phyloP scores from a whole-genome alignment of 2,888 invertebrate species.

The Tipula helvola region DNA sequence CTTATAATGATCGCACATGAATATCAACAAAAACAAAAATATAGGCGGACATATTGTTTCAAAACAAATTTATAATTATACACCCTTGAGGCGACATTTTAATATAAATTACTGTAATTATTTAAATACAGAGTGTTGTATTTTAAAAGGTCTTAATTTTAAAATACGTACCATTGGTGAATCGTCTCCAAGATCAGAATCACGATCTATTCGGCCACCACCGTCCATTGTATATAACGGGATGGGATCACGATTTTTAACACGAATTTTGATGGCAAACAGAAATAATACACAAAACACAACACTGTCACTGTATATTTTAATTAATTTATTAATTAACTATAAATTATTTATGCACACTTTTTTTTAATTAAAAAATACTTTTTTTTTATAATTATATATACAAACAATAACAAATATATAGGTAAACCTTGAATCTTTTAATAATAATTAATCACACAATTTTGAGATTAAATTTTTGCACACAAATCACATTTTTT shows the following conservation, averaged over 20 bases:
- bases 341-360: neutral
- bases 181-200: conserved; percentile 64
- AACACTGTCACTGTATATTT: neutral
- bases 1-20: neutral
- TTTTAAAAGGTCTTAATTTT: neutral
- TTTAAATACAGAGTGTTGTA: neutral
- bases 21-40: neutral
- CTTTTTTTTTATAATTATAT: neutral
- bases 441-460: neutral
- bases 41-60: neutral
- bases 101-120: neutral
- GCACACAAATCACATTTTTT: neutral
- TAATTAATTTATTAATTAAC: neutral
- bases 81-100: neutral
- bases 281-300: neutral
- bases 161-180: conserved; percentile 55
- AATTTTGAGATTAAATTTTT: neutral
- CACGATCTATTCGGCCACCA: conserved; percentile 43
- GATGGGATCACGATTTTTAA: conserved; percentile 77
- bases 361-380: neutral
- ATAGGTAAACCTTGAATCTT: neutral
- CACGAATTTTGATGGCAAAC: conserved; percentile 39
- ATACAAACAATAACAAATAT: neutral
- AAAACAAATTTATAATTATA: neutral
- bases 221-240: conserved; percentile 72